Conservation (phyloP, 2,797 vertebrate species). For the Characodon lateralis region DNA sequence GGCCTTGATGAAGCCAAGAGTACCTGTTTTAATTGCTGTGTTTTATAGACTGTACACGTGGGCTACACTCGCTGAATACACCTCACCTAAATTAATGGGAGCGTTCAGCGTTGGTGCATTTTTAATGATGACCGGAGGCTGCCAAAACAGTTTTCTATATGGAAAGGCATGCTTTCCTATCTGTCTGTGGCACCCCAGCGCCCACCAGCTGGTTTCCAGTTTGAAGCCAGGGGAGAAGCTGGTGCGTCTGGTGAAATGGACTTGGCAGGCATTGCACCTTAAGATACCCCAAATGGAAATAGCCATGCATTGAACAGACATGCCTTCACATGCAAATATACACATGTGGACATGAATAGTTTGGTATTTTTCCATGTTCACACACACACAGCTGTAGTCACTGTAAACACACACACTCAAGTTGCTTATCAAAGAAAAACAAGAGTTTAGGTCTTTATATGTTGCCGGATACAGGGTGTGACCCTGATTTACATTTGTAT, state of each 20-base stretch:
- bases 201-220: slow-evolving; percentile 75
- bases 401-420: slow-evolving; percentile 16
- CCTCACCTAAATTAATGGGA: slow-evolving; percentile 77
- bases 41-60: slow-evolving; percentile 81
- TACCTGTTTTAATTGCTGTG: slow-evolving; percentile 78
- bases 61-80: slow-evolving; percentile 77
- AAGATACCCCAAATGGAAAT: slow-evolving; percentile 48
- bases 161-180: slow-evolving; percentile 69
- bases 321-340: slow-evolving; percentile 28
- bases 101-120: slow-evolving; percentile 77
- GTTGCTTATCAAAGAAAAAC: slow-evolving; percentile 73
- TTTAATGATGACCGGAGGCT: slow-evolving; percentile 80
- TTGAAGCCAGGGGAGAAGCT: slow-evolving; percentile 60
- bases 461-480: slow-evolving; percentile 71
- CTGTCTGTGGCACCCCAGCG: slow-evolving; percentile 61
- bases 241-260: slow-evolving; percentile 50
- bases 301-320: slow-evolving; percentile 27
- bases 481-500: slow-evolving; percentile 74
- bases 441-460: slow-evolving; percentile 69
- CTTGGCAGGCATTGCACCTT: slow-evolving; percentile 15
- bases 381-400: slow-evolving; percentile 60
- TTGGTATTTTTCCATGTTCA: slow-evolving; percentile 54
- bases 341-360: slow-evolving; percentile 30
- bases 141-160: slow-evolving; percentile 79
- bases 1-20: slow-evolving; percentile 75